Conservation (phyloP, 2,888 invertebrate genomes). For the Machimus rusticus region DNA sequence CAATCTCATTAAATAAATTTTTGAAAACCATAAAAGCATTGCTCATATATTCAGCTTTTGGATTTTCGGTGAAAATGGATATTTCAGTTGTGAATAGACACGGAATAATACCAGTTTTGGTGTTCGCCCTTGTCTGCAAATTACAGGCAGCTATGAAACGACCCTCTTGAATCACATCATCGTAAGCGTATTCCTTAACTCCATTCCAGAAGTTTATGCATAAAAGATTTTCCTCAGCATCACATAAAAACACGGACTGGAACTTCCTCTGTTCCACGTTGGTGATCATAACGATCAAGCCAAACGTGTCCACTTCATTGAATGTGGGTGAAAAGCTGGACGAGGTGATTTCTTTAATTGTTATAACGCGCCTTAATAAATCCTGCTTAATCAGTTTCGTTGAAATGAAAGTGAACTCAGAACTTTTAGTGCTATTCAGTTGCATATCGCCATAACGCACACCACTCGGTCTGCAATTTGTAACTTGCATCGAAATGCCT, state of each 20-base stretch:
- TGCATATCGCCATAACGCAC: constrained; percentile 64
- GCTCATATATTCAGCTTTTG: constrained; percentile 66
- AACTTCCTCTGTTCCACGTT: constrained; percentile 53
- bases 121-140: constrained; percentile 68
- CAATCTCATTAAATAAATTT: constrained; percentile 54
- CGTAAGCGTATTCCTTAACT: constrained; percentile 64
- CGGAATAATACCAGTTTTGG: constrained; percentile 65
- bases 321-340: constrained; percentile 63
- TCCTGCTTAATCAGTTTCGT: constrained; percentile 47
- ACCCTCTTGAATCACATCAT: constrained; percentile 68
- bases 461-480: constrained; percentile 67
- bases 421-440: constrained; percentile 66
- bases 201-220: constrained; percentile 68
- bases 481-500: constrained; percentile 68
- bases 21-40: constrained; percentile 64
- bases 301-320: constrained; percentile 78
- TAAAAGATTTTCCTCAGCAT: constrained; percentile 66
- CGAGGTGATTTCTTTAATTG: constrained; percentile 63
- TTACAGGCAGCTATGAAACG: constrained; percentile 69
- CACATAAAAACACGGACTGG: constrained; percentile 70
- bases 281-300: constrained; percentile 68
- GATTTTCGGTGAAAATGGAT: constrained; percentile 69
- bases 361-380: constrained; percentile 61
- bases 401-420: constrained; percentile 60
- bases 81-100: constrained; percentile 71